Conservation (phyloP, 2,113 vertebrate genomes). For the Colius striatus region DNA sequence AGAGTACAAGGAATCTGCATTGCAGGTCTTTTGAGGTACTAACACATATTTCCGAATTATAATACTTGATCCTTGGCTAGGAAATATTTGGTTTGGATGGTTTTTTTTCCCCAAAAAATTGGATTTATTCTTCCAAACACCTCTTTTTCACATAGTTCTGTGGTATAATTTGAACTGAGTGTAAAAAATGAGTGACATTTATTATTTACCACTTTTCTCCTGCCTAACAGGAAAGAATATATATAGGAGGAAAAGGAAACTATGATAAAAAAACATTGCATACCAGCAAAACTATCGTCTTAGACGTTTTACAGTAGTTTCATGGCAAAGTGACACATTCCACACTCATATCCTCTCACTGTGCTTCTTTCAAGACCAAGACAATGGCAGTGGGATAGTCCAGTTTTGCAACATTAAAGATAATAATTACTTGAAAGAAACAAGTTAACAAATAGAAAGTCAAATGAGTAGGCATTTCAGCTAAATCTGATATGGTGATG, state of each 20-base stretch:
- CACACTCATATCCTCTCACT: neutral
- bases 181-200: neutral
- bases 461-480: neutral
- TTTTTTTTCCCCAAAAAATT: accelerated
- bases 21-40: neutral
- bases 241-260: neutral
- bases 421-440: neutral
- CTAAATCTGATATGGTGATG: neutral
- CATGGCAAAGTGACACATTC: neutral
- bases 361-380: neutral
- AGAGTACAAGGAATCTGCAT: neutral
- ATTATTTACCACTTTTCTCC: neutral
- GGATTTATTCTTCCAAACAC: neutral
- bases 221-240: neutral
- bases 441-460: neutral
- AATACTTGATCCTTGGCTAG: neutral
- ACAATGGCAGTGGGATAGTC: neutral
- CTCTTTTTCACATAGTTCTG: neutral
- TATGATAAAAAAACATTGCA: neutral
- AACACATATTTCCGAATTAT: neutral
- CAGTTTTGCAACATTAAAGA: neutral
- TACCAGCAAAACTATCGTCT: neutral
- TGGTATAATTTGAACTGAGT: neutral
- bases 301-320: neutral
- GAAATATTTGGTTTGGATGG: neutral